Conservation (phyloP, 2,888 invertebrate species). For the Chrysopilus asiliformis region DNA sequence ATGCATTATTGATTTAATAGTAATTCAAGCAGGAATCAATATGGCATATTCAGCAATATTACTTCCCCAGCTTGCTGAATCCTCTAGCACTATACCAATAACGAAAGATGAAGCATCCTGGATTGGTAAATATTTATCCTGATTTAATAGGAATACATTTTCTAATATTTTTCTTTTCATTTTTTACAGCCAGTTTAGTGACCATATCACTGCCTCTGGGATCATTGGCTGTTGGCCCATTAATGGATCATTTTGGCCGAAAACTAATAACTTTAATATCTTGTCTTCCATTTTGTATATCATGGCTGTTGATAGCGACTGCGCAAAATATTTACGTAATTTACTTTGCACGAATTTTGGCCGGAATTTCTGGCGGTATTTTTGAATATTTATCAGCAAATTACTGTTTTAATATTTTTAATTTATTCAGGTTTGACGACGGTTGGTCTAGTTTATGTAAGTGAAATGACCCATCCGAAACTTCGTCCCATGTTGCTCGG, state of each 20-base stretch:
- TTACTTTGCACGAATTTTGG: slow-evolving; percentile 39
- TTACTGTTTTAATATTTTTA: not conserved
- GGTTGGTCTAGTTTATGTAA: slow-evolving; percentile 42
- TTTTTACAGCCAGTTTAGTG: slow-evolving; percentile 39
- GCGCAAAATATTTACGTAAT: slow-evolving; percentile 36
- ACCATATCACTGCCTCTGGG: slow-evolving; percentile 42
- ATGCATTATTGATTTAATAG: slow-evolving; percentile 37
- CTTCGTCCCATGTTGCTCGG: slow-evolving; percentile 42
- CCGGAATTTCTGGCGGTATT: slow-evolving; percentile 40
- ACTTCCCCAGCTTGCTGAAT: slow-evolving; percentile 37
- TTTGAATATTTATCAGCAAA: too few species aligned
- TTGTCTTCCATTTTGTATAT: slow-evolving; percentile 34
- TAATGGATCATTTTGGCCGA: slow-evolving; percentile 44
- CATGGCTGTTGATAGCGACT: slow-evolving; percentile 39
- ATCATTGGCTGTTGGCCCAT: slow-evolving; percentile 38
- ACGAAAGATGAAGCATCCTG: slow-evolving; percentile 40
- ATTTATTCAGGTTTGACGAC: slow-evolving; percentile 37
- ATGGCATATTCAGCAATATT: slow-evolving; percentile 45
- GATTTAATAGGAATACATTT: not conserved
- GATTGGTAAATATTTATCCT: slow-evolving; percentile 40
- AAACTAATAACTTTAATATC: slow-evolving; percentile 36
- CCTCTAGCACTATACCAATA: slow-evolving; percentile 31
- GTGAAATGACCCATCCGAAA: slow-evolving; percentile 42
- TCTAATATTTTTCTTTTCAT: slow-evolving; percentile 14
- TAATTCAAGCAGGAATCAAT: slow-evolving; percentile 44